Base-by-base conservation (phyloP, 2,888 invertebrate species). In the Orthonychiurus folsomi region DNA sequence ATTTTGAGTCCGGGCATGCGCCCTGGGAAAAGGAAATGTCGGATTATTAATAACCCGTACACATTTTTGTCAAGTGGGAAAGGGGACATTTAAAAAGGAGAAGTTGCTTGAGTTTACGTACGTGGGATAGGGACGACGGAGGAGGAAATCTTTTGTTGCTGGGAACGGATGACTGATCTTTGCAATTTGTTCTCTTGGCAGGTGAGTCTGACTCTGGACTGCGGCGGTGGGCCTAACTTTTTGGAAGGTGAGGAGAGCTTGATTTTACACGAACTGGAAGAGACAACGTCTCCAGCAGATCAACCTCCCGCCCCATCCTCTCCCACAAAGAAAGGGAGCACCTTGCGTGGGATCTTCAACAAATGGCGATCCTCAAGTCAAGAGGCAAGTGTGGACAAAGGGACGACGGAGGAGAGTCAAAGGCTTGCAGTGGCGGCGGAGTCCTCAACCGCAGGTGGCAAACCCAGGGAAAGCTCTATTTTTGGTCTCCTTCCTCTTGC, bases 141-240 rank as follows among this genome's bases (percentile, higher is more conserved):
- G n/a, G n/a, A n/a, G n/a, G 37, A 37, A 37, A 37, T 37, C 37
- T 9, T 37, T 37, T 37, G 37, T 15, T 37, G 37, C 37, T 9
- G 37, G 37, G 37, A n/a, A n/a, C n/a, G n/a, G n/a, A n/a, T 37
- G 37, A 37, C 37, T 9, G 15, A 37, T 37, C 9, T 37, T 37
- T 9, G 5, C 15, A 5, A 15, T 52, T 52, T 23, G 52, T 52
- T 5, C 5, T 12, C 20, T 26, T 37, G 59, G 1, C 68, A 77
- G 77, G 76, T 77, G 61, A 77, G 77, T 69, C 73, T 77, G 62
- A 77, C 77, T 15, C 75, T 77, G 56, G 77, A 78, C 69, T 77
- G 77, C 67, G 74, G 73, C 3, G 72, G 73, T 1, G 71, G 69
- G 26, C 37, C 64, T 9, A 69, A 69, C 60, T 66, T 66, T 12